phyloP scores from a whole-genome alignment of 1,140 invertebrate genomes.

The Drosophila micromelanica region DNA sequence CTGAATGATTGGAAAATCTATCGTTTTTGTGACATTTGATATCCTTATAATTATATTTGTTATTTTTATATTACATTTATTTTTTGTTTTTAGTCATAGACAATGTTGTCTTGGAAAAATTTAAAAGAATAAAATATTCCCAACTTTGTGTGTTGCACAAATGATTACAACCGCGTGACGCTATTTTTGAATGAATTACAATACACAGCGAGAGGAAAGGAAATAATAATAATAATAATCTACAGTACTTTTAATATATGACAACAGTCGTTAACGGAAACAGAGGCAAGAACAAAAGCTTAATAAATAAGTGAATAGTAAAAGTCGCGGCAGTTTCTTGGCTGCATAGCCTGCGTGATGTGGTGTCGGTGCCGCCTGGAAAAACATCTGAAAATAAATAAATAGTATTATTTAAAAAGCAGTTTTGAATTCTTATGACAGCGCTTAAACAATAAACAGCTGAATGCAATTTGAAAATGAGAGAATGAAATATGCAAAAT shows the following conservation, averaged over 20 bases:
- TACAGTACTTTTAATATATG: constrained; percentile 65
- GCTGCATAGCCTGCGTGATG: constrained; percentile 9
- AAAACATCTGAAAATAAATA: constrained; percentile 76
- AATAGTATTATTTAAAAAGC: constrained; percentile 79
- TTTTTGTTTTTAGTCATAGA: not conserved
- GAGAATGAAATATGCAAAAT: constrained; percentile 66
- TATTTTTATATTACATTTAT: too few relatives aligned
- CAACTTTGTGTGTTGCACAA: constrained; percentile 11
- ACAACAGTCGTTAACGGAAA: constrained; percentile 11
- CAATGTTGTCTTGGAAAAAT: not conserved
- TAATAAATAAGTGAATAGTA: constrained; percentile 78
- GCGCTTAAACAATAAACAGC: constrained; percentile 72
- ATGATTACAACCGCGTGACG: not conserved
- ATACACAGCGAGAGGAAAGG: constrained; percentile 8
- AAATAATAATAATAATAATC: not conserved
- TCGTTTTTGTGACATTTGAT: not conserved
- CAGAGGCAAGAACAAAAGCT: constrained; percentile 50
- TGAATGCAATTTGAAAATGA: constrained; percentile 74
- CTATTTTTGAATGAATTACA: constrained; percentile 52
- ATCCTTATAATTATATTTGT: too few relatives aligned
- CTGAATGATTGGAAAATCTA: too few relatives aligned
- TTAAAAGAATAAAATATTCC: constrained; percentile 1
- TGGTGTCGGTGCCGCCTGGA: constrained; percentile 9
- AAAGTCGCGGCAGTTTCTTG: constrained; percentile 40
- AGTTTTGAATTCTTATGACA: constrained; percentile 77